These are phyloP conservation scores for Rousettus leschenaultii DNA, from an alignment of 2,113 vertebrate species.

Conservation along the genomic window DNA sequence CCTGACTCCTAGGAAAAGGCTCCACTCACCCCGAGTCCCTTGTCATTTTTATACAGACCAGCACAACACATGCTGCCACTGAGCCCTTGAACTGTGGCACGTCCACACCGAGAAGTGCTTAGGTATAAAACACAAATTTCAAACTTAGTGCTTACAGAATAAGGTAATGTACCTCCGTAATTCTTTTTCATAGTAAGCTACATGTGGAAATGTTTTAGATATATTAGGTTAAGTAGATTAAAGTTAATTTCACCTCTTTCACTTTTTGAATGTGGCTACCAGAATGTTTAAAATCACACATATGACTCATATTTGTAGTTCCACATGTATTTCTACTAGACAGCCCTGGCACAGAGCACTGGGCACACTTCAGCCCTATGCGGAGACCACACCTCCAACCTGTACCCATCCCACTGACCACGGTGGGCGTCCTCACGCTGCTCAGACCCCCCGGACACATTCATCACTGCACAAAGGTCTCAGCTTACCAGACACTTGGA, in stretches of 20 bases:
- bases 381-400: background rate
- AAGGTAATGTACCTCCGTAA: background rate
- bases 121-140: background rate
- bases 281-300: background rate
- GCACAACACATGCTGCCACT: background rate
- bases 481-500: background rate
- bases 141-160: background rate
- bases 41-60: background rate
- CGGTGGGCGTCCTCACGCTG: rapidly evolving
- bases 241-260: background rate
- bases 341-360: rapidly evolving
- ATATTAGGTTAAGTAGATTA: rapidly evolving
- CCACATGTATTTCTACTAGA: rapidly evolving
- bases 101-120: background rate
- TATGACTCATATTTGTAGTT: background rate
- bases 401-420: background rate
- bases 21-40: background rate
- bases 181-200: background rate
- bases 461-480: too few relatives aligned
- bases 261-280: background rate
- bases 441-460: background rate
- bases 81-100: background rate
- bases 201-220: background rate
- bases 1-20: background rate
- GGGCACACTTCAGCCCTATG: rapidly evolving